These are phyloP conservation scores for Hydropsyche tenuis DNA, from an alignment of 1,140 invertebrate species.

Conservation along the genomic window DNA sequence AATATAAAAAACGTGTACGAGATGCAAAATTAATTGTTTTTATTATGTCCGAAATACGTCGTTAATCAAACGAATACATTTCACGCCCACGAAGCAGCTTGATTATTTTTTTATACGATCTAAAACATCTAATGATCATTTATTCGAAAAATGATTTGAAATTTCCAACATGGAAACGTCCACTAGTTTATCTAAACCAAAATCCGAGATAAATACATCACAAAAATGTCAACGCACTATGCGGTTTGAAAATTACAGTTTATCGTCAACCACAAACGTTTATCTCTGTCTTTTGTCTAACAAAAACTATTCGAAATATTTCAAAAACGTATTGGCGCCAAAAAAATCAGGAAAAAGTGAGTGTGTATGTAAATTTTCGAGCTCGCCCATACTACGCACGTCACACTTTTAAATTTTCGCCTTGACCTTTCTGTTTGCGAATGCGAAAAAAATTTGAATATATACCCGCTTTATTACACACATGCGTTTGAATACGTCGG, in stretches of 20 bases:
- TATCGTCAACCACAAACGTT: too few species aligned
- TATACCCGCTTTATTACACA: not conserved
- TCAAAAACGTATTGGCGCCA: too few species aligned
- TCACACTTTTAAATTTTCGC: constrained; percentile 17
- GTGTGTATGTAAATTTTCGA: not conserved
- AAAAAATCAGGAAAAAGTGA: too few species aligned
- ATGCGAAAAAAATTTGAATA: constrained; percentile 4
- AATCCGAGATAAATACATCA: too few species aligned
- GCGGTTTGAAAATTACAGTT: too few species aligned
- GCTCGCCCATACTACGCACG: not conserved
- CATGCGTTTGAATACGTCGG: not conserved
- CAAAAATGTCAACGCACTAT: too few species aligned
- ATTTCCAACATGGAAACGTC: too few species aligned
- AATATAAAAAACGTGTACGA: too few species aligned
- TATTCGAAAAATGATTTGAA: too few species aligned
- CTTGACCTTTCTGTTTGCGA: constrained; percentile 7
- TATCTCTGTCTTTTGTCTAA: too few species aligned
- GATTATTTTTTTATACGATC: constrained; percentile 4
- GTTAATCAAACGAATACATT: constrained; percentile 8
- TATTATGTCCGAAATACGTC: not conserved
- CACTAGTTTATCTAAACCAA: too few species aligned
- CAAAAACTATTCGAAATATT: too few species aligned
- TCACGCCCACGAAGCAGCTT: not conserved
- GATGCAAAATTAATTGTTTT: constrained; percentile 8
- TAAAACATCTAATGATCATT: not conserved